Evolutionary conservation across 2,113 vertebrate genomes (phyloP).

Genomic region (Cyprinus carpio): DNA sequence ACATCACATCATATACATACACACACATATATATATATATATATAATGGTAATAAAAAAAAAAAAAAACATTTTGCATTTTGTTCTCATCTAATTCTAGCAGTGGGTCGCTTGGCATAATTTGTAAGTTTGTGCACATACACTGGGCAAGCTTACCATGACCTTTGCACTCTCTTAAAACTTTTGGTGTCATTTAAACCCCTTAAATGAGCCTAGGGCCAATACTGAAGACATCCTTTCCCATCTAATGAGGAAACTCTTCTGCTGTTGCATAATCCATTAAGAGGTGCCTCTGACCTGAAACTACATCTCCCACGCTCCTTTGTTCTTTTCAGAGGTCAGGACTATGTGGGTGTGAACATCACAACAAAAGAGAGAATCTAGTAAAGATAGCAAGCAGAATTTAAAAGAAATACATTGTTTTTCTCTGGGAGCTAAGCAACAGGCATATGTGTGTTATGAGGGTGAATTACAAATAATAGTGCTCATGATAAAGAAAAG

Average conservation of each 20-base stretch:
- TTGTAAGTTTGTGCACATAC: background rate
- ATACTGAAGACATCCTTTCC: slow-evolving; percentile 31
- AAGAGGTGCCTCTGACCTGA: slow-evolving; percentile 58
- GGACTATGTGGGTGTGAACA: slow-evolving; percentile 34
- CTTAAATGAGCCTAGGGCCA: background rate
- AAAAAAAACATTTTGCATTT: background rate
- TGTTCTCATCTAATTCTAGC: background rate
- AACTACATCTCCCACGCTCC: slow-evolving; percentile 56
- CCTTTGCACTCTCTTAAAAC: slow-evolving; percentile 40
- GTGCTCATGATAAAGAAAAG: background rate
- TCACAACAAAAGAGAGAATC: slow-evolving; percentile 10
- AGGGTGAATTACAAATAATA: background rate
- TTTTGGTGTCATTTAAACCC: slow-evolving; percentile 44
- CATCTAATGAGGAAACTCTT: slow-evolving; percentile 46
- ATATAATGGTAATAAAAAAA: too few species aligned
- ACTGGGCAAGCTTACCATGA: slow-evolving; percentile 29
- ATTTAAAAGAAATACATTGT: slow-evolving; percentile 54
- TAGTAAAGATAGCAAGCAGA: slow-evolving; percentile 39
- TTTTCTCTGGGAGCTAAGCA: slow-evolving; percentile 58
- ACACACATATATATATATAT: too few species aligned
- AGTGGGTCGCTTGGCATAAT: background rate
- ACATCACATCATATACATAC: too few species aligned
- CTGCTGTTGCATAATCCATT: slow-evolving; percentile 41
- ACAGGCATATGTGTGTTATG: slow-evolving; percentile 33
- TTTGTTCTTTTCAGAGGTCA: slow-evolving; percentile 43